Conservation (phyloP, 2,113 vertebrate species). For the Amazona guildingii region DNA sequence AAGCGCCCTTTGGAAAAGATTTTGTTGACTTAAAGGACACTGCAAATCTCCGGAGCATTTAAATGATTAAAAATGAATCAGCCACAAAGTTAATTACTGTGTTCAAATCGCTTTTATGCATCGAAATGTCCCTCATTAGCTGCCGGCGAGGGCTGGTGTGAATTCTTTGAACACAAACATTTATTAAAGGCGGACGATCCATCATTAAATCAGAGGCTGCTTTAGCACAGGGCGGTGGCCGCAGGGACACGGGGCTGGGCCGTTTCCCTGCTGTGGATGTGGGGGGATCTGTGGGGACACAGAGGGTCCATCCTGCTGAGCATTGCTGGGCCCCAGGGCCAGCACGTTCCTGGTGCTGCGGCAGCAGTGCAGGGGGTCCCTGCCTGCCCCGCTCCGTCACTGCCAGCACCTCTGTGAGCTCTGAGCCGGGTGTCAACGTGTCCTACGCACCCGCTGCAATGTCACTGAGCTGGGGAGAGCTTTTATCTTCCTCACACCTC, state of each 20-base stretch:
- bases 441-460: fast-evolving
- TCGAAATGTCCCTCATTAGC: conserved; percentile 62
- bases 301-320: fast-evolving
- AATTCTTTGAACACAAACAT: conserved; percentile 57
- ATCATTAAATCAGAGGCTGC: background rate
- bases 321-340: fast-evolving
- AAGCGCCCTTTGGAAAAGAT: background rate
- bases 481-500: background rate
- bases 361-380: fast-evolving
- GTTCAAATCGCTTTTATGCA: conserved; percentile 46
- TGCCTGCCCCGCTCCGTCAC: background rate
- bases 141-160: conserved; percentile 1
- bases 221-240: fast-evolving
- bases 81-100: conserved; percentile 65
- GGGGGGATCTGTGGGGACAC: background rate
- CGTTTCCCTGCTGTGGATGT: fast-evolving
- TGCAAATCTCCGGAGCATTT: conserved; percentile 29
- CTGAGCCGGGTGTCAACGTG: fast-evolving
- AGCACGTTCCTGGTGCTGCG: fast-evolving
- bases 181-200: conserved; percentile 15
- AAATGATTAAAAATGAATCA: conserved; percentile 64
- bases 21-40: conserved; percentile 51
- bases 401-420: background rate
- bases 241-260: fast-evolving
- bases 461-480: background rate